Evolutionary conservation across 1,140 invertebrate genomes (phyloP).

Genomic region (Oreohelix idahoensis): DNA sequence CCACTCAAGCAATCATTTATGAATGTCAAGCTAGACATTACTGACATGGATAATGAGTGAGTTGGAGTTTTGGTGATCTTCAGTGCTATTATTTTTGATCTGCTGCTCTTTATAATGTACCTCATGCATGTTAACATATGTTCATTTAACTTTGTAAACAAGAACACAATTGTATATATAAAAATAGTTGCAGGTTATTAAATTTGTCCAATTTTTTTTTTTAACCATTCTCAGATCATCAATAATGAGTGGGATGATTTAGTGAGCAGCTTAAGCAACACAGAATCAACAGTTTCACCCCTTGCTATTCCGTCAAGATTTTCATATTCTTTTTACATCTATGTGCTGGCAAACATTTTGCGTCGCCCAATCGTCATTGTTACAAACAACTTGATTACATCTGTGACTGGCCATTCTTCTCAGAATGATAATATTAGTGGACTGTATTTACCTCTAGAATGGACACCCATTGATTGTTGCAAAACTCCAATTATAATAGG

Average conservation of each 20-base stretch:
- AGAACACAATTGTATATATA: too few relatives aligned
- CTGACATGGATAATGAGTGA: too few relatives aligned
- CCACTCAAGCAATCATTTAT: too few relatives aligned
- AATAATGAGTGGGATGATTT: slow-evolving; percentile 59
- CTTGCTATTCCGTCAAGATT: slow-evolving; percentile 79
- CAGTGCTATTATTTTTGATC: too few relatives aligned
- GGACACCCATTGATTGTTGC: slow-evolving; percentile 79
- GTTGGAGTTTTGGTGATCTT: too few relatives aligned
- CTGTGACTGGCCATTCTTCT: slow-evolving; percentile 75
- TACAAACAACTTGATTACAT: slow-evolving; percentile 78
- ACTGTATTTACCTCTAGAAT: slow-evolving; percentile 89
- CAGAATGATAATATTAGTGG: slow-evolving; percentile 81
- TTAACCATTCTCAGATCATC: slow-evolving; percentile 47
- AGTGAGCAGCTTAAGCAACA: slow-evolving; percentile 48
- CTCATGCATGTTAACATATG: too few relatives aligned
- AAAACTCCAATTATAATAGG: slow-evolving; percentile 78
- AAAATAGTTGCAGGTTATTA: too few relatives aligned
- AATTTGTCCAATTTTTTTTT: background rate
- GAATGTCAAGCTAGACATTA: too few relatives aligned
- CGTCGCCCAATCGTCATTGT: slow-evolving; percentile 89
- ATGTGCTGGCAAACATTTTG: slow-evolving; percentile 87
- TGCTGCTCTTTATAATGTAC: too few relatives aligned
- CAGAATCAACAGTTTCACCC: background rate
- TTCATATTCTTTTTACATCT: slow-evolving; percentile 87
- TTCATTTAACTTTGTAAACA: too few relatives aligned